A percentile compares a stretch with the other conserved stretches of the same genome.
phyloP scores from a whole-genome alignment of 2,113 vertebrate species.

The Plotosus lineatus region DNA sequence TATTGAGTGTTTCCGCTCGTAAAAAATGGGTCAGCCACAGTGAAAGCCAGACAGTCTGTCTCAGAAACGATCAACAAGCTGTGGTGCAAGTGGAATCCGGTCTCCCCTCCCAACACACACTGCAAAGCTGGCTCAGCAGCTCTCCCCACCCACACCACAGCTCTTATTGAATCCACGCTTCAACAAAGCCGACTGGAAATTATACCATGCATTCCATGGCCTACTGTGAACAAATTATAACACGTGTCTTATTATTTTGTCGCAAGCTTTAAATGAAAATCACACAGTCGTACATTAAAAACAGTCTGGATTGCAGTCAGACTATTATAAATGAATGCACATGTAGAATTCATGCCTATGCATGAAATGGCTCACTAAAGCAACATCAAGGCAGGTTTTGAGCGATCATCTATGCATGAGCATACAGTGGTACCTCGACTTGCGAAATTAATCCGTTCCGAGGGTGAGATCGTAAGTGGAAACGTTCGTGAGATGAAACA shows the following conservation, averaged over 20 bases:
- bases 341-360: neutral
- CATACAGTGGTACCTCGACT: too few relatives aligned
- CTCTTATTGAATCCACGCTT: conserved; percentile 10
- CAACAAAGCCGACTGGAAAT: neutral
- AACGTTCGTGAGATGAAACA: too few relatives aligned
- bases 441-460: too few relatives aligned
- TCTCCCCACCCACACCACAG: neutral
- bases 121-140: conserved; percentile 1
- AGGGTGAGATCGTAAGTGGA: too few relatives aligned
- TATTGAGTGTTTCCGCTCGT: conserved; percentile 60
- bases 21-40: conserved; percentile 70
- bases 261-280: neutral
- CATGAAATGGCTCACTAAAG: neutral
- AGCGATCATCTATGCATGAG: neutral
- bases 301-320: conserved; percentile 6
- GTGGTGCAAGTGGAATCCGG: neutral
- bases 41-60: conserved; percentile 62
- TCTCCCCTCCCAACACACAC: neutral
- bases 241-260: neutral
- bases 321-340: conserved; percentile 3
- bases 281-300: neutral
- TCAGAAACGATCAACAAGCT: conserved; percentile 39
- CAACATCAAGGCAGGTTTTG: neutral
- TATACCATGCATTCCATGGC: neutral
- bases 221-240: conserved; percentile 13